A percentile compares a stretch with the other conserved stretches of the same genome.
Conservation (phyloP, 2,797 vertebrate genomes). For the Coccyzus lansbergi region DNA sequence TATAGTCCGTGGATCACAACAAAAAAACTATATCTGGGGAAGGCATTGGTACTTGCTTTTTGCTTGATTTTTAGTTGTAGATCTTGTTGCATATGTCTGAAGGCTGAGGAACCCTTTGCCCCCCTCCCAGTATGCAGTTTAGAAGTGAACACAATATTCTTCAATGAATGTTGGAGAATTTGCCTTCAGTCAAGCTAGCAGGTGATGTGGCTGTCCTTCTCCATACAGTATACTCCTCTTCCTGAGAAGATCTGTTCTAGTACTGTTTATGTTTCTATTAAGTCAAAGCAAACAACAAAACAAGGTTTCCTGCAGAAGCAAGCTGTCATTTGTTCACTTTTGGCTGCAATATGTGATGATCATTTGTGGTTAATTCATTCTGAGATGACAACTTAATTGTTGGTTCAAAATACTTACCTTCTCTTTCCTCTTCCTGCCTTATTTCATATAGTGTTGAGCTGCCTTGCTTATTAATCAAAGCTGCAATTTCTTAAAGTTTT, state of each 20-base stretch:
- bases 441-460: not conserved
- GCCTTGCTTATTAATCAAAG: not conserved
- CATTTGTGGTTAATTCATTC: not conserved
- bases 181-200: not conserved
- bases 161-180: not conserved
- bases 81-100: not conserved
- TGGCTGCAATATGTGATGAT: not conserved
- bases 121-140: not conserved
- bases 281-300: not conserved
- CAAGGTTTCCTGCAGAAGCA: not conserved
- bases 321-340: not conserved
- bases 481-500: not conserved
- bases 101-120: not conserved
- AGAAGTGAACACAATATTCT: not conserved
- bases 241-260: not conserved
- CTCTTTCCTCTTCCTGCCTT: not conserved
- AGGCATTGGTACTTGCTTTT: not conserved
- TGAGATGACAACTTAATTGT: not conserved
- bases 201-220: not conserved
- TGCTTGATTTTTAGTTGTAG: not conserved
- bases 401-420: not conserved
- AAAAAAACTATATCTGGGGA: not conserved
- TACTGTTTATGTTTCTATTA: not conserved
- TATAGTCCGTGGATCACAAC: not conserved
- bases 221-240: not conserved